Conservation (phyloP, 2,113 vertebrate genomes). For the Trinectes maculatus region DNA sequence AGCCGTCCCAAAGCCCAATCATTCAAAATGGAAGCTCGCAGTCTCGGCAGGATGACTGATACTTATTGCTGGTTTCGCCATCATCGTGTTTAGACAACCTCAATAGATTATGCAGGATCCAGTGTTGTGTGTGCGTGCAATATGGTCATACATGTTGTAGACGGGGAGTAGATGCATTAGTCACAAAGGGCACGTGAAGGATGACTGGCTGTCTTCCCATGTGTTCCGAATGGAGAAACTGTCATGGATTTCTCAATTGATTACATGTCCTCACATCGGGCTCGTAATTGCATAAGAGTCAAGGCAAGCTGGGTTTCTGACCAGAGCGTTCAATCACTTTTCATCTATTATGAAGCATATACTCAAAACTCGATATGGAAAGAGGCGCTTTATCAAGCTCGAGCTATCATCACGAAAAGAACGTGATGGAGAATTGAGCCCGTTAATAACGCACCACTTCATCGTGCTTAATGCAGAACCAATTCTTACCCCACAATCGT, state of each 20-base stretch:
- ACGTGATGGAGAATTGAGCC: conserved; percentile 38
- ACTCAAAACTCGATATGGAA: conserved; percentile 56
- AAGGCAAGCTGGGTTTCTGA: conserved; percentile 51
- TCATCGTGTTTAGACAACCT: conserved; percentile 74
- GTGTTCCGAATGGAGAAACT: conserved; percentile 66
- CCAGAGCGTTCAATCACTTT: conserved; percentile 64
- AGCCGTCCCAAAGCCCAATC: conserved; percentile 55
- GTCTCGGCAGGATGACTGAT: conserved; percentile 70
- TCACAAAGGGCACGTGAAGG: conserved; percentile 72
- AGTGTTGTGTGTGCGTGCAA: conserved; percentile 58
- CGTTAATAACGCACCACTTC: conserved; percentile 43
- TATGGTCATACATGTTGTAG: conserved; percentile 68
- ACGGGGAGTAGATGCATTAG: conserved; percentile 66
- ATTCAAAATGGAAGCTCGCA: conserved; percentile 43
- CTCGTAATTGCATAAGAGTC: conserved; percentile 65
- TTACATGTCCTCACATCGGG: conserved; percentile 61
- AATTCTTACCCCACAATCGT: neutral
- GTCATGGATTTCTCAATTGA: conserved; percentile 78
- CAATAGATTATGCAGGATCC: conserved; percentile 67
- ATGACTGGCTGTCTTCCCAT: conserved; percentile 67
- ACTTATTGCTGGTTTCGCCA: conserved; percentile 68
- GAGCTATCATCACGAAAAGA: conserved; percentile 35
- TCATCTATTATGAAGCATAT: conserved; percentile 57
- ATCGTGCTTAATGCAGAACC: conserved; percentile 6
- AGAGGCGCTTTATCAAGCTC: conserved; percentile 46